Evolutionary conservation across 2,797 vertebrate species (phyloP), one percentile per base, ranked within the genome.

Genomic region (Karalla daura): DNA sequence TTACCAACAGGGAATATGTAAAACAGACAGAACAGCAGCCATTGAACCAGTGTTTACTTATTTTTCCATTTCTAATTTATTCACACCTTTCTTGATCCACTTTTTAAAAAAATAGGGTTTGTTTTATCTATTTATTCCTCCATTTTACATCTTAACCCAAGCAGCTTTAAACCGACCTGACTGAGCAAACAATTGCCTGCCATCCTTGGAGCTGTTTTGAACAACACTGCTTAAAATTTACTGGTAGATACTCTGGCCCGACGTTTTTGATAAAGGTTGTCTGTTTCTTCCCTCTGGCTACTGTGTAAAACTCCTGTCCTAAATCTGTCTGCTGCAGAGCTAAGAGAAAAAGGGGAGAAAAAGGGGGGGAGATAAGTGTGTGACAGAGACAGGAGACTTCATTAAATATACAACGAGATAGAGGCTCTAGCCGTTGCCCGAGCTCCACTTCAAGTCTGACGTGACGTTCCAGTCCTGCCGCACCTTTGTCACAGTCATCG

Each of bases 371-470:
- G 30, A 33, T 30, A 49, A 47, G 28, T 43, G 21, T 12, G 18
- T 33, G 40, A 58, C 51, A 47, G 45, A 63, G 36, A 46, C 49
- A 62, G 12, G 25, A 55, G 46, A 25, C 10, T 15, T 46, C 44
- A 77, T 68, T 61, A 63, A 73, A 76, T 50, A 79, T 49, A 69
- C 55, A 44, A 72, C 41, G 46, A 23, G n/a, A 60, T 53, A 41
- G 46, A 49, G 33, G 25, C 41, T 56, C 53, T 10, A n/a, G 5
- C 13, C 63, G 15, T 45, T 37, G 36, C 33, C 50, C 33, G 36
- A 61, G 32, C 28, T 25, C 21, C 13, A 56, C 40, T 67, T 45
- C 7, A 54, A 25, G 25, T 54, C 36, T 56, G 27, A 27, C 46
- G 21, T 14, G 50, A 39, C 8, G 0, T 59, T 58, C 61, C 27